Percentiles rank a stretch among this genome's conserved stretches.
These are phyloP conservation scores for Aricia agestis DNA, from an alignment of 1,140 invertebrate species.

Conservation along the genomic window DNA sequence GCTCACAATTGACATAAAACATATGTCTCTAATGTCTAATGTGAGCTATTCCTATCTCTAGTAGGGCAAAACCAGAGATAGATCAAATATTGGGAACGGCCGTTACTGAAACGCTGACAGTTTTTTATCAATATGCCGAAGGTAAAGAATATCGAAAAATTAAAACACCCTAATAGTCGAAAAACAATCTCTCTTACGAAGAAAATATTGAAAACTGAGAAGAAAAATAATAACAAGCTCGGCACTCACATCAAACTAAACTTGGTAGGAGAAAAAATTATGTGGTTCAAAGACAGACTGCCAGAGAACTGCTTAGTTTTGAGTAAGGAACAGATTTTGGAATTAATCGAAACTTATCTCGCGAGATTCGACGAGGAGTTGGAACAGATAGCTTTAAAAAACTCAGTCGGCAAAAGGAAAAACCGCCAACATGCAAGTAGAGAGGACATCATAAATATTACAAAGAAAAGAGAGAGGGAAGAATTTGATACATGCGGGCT, in stretches of 20 bases:
- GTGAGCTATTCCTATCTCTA: too few species aligned
- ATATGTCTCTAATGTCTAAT: too few species aligned
- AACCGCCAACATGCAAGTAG: constrained; percentile 85
- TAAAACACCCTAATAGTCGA: constrained; percentile 87
- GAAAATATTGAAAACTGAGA: constrained; percentile 79
- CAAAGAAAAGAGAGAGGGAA: constrained; percentile 80
- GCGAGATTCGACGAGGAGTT: constrained; percentile 85
- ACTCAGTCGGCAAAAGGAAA: constrained; percentile 82
- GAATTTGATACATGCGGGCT: constrained; percentile 85
- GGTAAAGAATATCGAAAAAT: constrained; percentile 72
- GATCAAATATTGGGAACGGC: too few species aligned
- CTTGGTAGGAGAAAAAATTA: constrained; percentile 82
- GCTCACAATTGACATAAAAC: too few species aligned
- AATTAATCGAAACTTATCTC: constrained; percentile 78
- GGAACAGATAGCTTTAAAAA: constrained; percentile 84
- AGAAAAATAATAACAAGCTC: constrained; percentile 80
- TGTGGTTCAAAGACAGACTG: constrained; percentile 81
- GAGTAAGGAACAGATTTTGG: constrained; percentile 76
- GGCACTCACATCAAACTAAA: constrained; percentile 82
- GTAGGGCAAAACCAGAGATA: too few species aligned
- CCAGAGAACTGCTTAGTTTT: constrained; percentile 76
- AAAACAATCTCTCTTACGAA: constrained; percentile 83
- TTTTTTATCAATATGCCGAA: constrained; percentile 66
- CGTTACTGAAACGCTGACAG: too few species aligned
- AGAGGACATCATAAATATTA: constrained; percentile 84